Evolutionary conservation across 1,140 invertebrate species (phyloP).

Genomic region (Hylyphantes graminicola): DNA sequence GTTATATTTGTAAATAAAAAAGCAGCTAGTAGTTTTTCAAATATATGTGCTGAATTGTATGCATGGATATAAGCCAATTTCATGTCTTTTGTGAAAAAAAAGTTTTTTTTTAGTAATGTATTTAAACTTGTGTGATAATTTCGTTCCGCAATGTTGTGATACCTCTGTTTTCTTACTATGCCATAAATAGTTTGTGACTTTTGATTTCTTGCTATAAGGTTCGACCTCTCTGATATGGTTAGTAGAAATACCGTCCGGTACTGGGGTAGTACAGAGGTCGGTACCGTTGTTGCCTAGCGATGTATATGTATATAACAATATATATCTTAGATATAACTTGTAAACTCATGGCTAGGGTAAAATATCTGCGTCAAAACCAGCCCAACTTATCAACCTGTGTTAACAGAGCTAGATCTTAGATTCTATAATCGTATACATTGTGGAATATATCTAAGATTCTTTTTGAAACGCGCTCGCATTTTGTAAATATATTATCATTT

Average conservation of each 20-base stretch:
- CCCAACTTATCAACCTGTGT: conserved; percentile 27
- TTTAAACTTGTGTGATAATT: no score
- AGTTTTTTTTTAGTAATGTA: no score
- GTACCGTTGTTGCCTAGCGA: not conserved
- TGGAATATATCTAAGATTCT: not conserved
- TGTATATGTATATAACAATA: conserved; percentile 1
- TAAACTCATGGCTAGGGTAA: not conserved
- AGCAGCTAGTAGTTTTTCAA: no score
- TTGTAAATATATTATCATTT: conserved; percentile 29
- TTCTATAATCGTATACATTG: conserved; percentile 27
- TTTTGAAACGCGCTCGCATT: conserved; percentile 3
- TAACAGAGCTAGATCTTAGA: conserved; percentile 42
- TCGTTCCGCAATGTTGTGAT: not conserved
- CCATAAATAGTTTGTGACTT: not conserved
- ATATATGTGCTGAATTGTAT: no score
- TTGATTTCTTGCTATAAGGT: not conserved
- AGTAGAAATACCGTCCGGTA: conserved; percentile 42
- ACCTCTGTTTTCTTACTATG: not conserved
- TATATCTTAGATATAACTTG: conserved; percentile 10
- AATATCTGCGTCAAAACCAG: conserved; percentile 41
- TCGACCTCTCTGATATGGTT: conserved; percentile 12
- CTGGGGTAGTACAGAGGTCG: conserved; percentile 38
- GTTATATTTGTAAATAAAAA: no score
- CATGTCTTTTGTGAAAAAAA: no score
- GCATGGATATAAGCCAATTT: no score